phyloP scores from a whole-genome alignment of 2,797 vertebrate species.

The Lacerta bilineata region DNA sequence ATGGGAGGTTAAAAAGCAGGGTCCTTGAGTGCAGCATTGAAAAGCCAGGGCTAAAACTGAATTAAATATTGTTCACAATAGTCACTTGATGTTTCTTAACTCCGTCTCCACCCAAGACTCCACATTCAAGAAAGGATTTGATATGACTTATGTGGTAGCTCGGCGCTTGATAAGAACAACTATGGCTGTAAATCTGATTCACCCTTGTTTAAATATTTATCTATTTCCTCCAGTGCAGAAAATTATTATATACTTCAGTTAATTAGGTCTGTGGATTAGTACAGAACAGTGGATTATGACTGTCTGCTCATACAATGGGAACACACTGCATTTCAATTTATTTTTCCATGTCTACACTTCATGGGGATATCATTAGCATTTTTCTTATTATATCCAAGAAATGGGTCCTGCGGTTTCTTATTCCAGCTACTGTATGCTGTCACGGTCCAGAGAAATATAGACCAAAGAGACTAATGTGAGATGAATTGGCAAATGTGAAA shows the following conservation, averaged over 20 bases:
- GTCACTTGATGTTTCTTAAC: not conserved
- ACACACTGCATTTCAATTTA: constrained; percentile 28
- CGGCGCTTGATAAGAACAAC: not conserved
- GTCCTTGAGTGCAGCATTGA: not conserved
- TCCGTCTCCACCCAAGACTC: not conserved
- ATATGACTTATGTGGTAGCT: not conserved
- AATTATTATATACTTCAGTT: constrained; percentile 47
- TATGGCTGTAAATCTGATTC: not conserved
- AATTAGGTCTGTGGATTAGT: not conserved
- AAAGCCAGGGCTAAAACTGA: not conserved
- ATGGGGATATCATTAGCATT: not conserved
- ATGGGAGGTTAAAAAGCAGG: not conserved
- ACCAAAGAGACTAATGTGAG: constrained; percentile 38
- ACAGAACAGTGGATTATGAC: not conserved
- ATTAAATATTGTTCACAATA: not conserved
- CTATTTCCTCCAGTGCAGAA: constrained; percentile 19
- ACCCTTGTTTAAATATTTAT: constrained; percentile 37
- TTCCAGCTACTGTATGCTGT: accelerated
- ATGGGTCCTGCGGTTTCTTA: accelerated
- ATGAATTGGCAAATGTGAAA: constrained; percentile 35
- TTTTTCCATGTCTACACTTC: not conserved
- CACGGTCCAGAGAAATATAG: not conserved
- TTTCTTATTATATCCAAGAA: not conserved
- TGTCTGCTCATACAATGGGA: not conserved
- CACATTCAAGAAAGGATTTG: not conserved